Percentiles rank a stretch among this genome's conserved stretches.
phyloP scores from a whole-genome alignment of 2,888 invertebrate species.

The Drosophila neonasuta region DNA sequence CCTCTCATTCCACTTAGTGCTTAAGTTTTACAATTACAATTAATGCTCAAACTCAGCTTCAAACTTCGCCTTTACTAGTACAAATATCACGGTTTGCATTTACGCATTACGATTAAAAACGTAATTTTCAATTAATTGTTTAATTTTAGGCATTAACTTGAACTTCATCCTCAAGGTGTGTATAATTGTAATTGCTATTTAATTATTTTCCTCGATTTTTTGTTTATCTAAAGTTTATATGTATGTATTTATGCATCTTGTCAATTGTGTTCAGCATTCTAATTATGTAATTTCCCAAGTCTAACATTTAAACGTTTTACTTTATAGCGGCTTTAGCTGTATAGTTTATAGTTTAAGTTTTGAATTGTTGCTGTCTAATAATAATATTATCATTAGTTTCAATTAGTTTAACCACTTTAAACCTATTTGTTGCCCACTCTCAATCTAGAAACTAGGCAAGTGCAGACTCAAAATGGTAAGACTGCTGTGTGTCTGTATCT shows the following conservation, averaged over 20 bases:
- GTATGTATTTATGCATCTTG: conserved; percentile 26
- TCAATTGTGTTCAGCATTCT: conserved; percentile 49
- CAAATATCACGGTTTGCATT: conserved; percentile 79
- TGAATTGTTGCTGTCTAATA: conserved; percentile 26
- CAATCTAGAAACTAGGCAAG: conserved; percentile 10
- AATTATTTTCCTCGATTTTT: conserved; percentile 1
- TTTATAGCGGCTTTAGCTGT: conserved; percentile 25
- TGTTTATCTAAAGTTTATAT: conserved; percentile 17
- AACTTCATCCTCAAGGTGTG: conserved; percentile 38
- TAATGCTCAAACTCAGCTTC: conserved; percentile 53
- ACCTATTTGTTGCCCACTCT: conserved; percentile 39
- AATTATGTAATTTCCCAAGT: conserved; percentile 38
- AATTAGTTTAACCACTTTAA: conserved; percentile 24
- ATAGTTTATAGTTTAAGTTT: not conserved
- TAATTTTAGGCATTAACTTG: conserved; percentile 44
- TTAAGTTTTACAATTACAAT: conserved; percentile 53
- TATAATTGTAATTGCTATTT: conserved; percentile 38
- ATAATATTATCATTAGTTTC: conserved; percentile 29
- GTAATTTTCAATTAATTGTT: conserved; percentile 49
- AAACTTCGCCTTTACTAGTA: conserved; percentile 74
- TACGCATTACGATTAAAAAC: conserved; percentile 56
- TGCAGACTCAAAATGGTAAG: conserved; percentile 56
- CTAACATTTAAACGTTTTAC: conserved; percentile 44
- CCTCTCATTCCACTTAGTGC: conserved; percentile 26
- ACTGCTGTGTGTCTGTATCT: conserved; percentile 33